Evolutionary conservation across 1,140 invertebrate species (phyloP).

Genomic region (Nephila pilipes): DNA sequence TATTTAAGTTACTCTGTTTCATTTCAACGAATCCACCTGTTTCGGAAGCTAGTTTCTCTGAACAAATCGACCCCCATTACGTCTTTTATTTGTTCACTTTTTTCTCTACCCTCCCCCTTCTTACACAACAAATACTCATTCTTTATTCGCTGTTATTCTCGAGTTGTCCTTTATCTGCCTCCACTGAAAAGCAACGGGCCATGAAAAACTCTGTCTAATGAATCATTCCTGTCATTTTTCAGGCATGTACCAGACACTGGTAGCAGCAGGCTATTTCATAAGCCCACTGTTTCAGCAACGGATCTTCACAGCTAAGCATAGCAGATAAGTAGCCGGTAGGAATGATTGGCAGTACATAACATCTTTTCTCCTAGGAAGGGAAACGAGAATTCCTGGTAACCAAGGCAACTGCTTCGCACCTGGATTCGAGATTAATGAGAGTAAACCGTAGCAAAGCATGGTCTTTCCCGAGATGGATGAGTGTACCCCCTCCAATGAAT

Average conservation of each 20-base stretch:
- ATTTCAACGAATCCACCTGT: neutral
- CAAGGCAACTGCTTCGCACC: constrained; percentile 18
- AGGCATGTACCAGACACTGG: neutral
- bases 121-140: neutral
- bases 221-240: neutral
- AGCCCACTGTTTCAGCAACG: neutral
- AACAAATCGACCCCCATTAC: neutral
- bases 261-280: neutral
- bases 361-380: constrained; percentile 27
- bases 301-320: neutral
- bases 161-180: neutral
- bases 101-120: too few species aligned
- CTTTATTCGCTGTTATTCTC: too few species aligned
- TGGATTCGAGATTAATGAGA: constrained; percentile 23
- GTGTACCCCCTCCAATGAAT: neutral
- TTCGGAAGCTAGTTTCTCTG: neutral
- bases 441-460: constrained; percentile 36
- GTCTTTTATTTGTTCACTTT: neutral
- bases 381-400: constrained; percentile 21
- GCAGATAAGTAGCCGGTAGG: constrained; percentile 23
- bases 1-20: too few species aligned
- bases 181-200: neutral
- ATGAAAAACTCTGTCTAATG: neutral
- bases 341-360: constrained; percentile 42
- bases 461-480: constrained; percentile 27